Evolutionary conservation across 2,888 invertebrate genomes (phyloP).

Genomic region (Melanotus villosus): DNA sequence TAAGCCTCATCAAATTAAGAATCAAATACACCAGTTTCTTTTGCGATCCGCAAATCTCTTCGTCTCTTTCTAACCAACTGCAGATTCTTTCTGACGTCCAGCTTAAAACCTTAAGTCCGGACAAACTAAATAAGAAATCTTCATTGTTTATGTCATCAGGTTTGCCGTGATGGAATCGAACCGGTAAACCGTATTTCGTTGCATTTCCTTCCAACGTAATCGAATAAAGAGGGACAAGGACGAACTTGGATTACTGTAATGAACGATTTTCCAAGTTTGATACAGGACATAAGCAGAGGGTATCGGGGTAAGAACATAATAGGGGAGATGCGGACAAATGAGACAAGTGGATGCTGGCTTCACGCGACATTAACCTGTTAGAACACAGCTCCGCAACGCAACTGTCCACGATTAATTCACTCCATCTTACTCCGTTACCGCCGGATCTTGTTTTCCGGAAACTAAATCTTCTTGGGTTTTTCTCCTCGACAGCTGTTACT

Average conservation of each 20-base stretch:
- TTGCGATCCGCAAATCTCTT: slow-evolving; percentile 9
- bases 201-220: not conserved
- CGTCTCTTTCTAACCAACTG: slow-evolving; percentile 13
- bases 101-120: slow-evolving; percentile 7
- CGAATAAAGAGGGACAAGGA: slow-evolving; percentile 6
- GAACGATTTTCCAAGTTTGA: slow-evolving; percentile 24
- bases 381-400: slow-evolving; percentile 60
- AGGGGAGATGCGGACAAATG: slow-evolving; percentile 60
- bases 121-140: slow-evolving; percentile 29
- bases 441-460: slow-evolving; percentile 57
- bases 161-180: slow-evolving; percentile 21
- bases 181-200: slow-evolving; percentile 13
- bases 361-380: slow-evolving; percentile 68
- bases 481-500: slow-evolving; percentile 41
- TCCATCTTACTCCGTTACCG: slow-evolving; percentile 52
- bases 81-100: not conserved
- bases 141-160: slow-evolving; percentile 35
- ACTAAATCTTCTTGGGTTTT: slow-evolving; percentile 57
- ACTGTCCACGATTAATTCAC: slow-evolving; percentile 64
- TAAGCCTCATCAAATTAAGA: slow-evolving; percentile 61
- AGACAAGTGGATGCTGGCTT: slow-evolving; percentile 65
- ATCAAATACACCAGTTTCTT: slow-evolving; percentile 26
- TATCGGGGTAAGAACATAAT: slow-evolving; percentile 45
- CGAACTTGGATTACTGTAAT: slow-evolving; percentile 2
- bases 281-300: slow-evolving; percentile 38